Evolutionary conservation across 2,888 invertebrate species (phyloP).

Genomic region (Meiosimyza platycephala): DNA sequence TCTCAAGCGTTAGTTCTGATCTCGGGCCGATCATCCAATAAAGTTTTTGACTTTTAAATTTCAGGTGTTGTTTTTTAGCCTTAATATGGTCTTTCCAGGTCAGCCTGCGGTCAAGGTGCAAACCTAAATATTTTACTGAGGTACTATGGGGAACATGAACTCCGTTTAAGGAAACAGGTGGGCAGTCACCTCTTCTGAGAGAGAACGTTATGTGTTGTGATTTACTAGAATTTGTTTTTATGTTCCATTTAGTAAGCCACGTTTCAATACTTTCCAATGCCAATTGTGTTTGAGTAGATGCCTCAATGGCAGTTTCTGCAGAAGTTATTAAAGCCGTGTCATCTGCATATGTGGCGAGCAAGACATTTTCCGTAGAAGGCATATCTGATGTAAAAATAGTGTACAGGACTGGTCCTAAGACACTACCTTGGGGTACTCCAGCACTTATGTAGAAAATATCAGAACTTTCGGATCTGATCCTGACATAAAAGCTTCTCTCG

Average conservation of each 20-base stretch:
- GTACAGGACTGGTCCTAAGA: conserved; percentile 12
- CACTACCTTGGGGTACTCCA: conserved; percentile 13
- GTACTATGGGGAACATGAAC: neutral
- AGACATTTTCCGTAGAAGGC: neutral
- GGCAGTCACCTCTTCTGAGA: too few relatives aligned
- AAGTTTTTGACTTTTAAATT: too few relatives aligned
- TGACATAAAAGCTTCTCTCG: neutral
- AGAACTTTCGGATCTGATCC: too few relatives aligned
- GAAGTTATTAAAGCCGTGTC: too few relatives aligned
- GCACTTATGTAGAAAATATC: conserved; percentile 5
- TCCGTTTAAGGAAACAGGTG: conserved; percentile 13
- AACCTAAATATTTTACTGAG: conserved; percentile 12
- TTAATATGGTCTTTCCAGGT: too few relatives aligned
- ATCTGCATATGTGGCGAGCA: conserved; percentile 9
- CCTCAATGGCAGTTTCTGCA: too few relatives aligned
- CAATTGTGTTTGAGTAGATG: too few relatives aligned
- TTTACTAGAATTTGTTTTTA: too few relatives aligned
- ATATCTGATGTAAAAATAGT: conserved; percentile 17
- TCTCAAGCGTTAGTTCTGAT: conserved; percentile 15
- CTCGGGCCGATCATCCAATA: conserved; percentile 12
- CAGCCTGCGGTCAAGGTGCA: conserved; percentile 3
- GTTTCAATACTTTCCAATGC: neutral
- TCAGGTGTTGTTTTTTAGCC: too few relatives aligned
- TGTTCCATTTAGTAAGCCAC: too few relatives aligned
- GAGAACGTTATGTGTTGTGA: too few relatives aligned